phyloP scores from a whole-genome alignment of 2,113 vertebrate species.

The Lutjanus erythropterus region DNA sequence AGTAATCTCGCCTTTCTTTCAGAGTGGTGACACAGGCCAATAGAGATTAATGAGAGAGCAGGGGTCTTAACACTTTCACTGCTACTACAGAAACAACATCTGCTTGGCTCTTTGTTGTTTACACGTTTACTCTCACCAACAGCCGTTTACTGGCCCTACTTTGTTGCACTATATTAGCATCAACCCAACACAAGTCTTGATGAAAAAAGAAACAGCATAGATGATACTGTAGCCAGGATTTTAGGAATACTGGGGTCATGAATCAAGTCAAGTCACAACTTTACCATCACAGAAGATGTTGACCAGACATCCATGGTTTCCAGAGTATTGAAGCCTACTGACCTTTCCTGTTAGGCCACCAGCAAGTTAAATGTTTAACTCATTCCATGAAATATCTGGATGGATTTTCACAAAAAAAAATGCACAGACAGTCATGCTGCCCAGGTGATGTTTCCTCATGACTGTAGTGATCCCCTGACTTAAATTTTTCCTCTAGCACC shows the following conservation, averaged over 20 bases:
- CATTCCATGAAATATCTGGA: not conserved
- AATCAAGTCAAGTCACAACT: not conserved
- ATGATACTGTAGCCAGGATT: not conserved
- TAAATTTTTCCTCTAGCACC: not conserved
- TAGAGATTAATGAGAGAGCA: constrained; percentile 83
- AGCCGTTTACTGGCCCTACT: not conserved
- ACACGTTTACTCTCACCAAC: constrained; percentile 22
- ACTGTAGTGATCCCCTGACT: not conserved
- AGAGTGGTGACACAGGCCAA: constrained; percentile 78
- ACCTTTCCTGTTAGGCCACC: not conserved
- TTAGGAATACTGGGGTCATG: not conserved
- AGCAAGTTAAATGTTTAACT: not conserved
- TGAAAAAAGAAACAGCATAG: not conserved
- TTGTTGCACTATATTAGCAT: not conserved
- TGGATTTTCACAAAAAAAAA: not conserved
- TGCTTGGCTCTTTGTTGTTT: constrained; percentile 58
- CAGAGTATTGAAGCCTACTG: not conserved
- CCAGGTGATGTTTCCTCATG: not conserved
- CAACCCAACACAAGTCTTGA: not conserved
- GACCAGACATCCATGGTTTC: not conserved
- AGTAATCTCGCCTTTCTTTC: constrained; percentile 82
- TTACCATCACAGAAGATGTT: not conserved
- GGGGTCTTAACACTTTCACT: constrained; percentile 69
- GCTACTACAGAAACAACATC: constrained; percentile 43
- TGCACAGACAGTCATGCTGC: not conserved